Evolutionary conservation across 1,140 invertebrate genomes (phyloP), one percentile per base, ranked within the genome.

Genomic region (Homalodisca vitripennis): DNA sequence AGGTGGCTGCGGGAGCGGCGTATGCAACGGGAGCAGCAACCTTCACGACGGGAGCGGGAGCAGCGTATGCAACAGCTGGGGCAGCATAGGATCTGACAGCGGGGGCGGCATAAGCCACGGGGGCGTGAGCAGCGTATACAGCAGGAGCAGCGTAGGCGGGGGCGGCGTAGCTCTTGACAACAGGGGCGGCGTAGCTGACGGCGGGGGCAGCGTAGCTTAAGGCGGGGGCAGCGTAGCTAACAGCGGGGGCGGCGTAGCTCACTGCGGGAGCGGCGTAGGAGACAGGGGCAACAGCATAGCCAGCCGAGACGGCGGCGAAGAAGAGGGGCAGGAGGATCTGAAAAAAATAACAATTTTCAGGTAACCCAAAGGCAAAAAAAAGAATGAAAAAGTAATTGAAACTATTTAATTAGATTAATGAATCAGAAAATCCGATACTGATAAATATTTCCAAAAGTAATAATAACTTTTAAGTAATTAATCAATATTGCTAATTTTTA

Each of bases 201-300:
- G 71, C 70, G 46, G 72, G 66, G 53, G 70, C 72, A 41, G 71
- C 70, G 62, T 60, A 60, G 30, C 76, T 76, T 27, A 80, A 83
- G 73, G 80, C 79, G 74, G 84, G 84, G 72, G 81, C 75, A 70
- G 82, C 85, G n/a, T n/a, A n/a, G n/a, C n/a, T n/a, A n/a, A n/a
- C n/a, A n/a, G n/a, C n/a, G 73, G 30, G 71, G 72, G 63, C 76
- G 41, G 34, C 14, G 73, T 22, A n/a, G 55, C 2, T 2, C n/a
- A n/a, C n/a, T n/a, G 63, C 34, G 32, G 63, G 63, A 34, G 63
- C 63, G 63, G 63, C 63, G 63, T 66, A 66, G 63, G 34, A 32
- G 22, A 31, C n/a, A 14, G 63, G 27, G 27, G 63, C 32, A 14
- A 34, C 29, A n/a, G n/a, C n/a, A 17, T 41, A 41, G 34, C 34